These are phyloP conservation scores for Sebastes kiyomatsui DNA, from an alignment of 2,797 vertebrate species.

Conservation along the genomic window DNA sequence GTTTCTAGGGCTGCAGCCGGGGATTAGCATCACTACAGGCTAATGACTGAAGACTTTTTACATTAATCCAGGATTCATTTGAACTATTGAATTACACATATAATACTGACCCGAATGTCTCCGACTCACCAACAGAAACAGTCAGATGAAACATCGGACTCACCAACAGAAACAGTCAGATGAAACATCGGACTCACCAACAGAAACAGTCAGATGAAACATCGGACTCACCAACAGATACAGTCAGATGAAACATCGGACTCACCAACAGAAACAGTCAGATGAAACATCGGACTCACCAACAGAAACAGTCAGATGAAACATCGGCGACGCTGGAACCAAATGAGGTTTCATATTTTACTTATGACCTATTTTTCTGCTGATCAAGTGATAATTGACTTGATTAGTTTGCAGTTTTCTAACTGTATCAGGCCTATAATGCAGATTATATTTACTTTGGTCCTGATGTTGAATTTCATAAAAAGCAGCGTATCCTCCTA, in stretches of 20 bases:
- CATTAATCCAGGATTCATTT: neutral
- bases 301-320: neutral
- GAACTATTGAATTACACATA: no score
- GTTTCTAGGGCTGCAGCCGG: neutral
- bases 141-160: no score
- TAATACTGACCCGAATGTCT: neutral
- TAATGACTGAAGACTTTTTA: neutral
- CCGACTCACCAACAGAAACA: no score
- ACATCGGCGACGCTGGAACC: neutral
- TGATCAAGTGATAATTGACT: neutral
- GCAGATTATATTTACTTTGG: neutral
- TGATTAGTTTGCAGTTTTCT: neutral
- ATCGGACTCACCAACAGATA: no score
- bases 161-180: no score
- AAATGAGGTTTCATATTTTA: neutral
- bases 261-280: no score
- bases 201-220: no score
- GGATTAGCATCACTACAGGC: neutral
- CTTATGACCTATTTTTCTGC: neutral
- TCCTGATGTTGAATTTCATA: neutral
- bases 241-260: neutral
- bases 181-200: neutral
- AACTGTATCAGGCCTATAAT: neutral
- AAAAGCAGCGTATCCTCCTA: no score
- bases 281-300: no score